Percentiles rank a stretch among this genome's conserved stretches.
phyloP scores from a whole-genome alignment of 1,140 invertebrate genomes.

The Aphidius ervi region DNA sequence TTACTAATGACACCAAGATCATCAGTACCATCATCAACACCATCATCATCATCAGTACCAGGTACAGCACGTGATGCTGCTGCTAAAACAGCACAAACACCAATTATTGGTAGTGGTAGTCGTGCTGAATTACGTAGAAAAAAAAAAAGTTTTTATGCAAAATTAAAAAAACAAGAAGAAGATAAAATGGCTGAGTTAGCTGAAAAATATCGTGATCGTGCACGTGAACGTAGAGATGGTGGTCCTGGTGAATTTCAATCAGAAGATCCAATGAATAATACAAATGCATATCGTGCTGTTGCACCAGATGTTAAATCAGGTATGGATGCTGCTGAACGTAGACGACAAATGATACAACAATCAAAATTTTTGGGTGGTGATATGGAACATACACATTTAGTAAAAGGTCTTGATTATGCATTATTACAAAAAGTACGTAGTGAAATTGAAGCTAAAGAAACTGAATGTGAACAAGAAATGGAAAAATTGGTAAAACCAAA shows the following conservation, averaged over 20 bases:
- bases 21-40: slow-evolving; percentile 58
- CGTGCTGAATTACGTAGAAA: slow-evolving; percentile 70
- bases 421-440: slow-evolving; percentile 83
- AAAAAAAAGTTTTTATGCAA: slow-evolving; percentile 89
- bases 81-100: slow-evolving; percentile 55
- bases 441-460: slow-evolving; percentile 50
- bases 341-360: slow-evolving; percentile 95
- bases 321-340: slow-evolving; percentile 90
- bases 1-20: slow-evolving; percentile 89
- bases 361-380: slow-evolving; percentile 99
- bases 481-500: slow-evolving; percentile 65
- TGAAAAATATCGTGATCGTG: slow-evolving; percentile 90
- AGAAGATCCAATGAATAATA: slow-evolving; percentile 80
- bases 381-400: slow-evolving; percentile 99
- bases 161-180: slow-evolving; percentile 92
- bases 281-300: slow-evolving; percentile 90
- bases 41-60: slow-evolving; percentile 38
- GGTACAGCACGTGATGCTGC: slow-evolving; percentile 59
- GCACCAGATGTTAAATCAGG: slow-evolving; percentile 92
- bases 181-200: slow-evolving; percentile 93
- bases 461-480: slow-evolving; percentile 80
- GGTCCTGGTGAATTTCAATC: slow-evolving; percentile 74
- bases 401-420: slow-evolving; percentile 99
- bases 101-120: slow-evolving; percentile 54
- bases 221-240: slow-evolving; percentile 89